Base-by-base conservation (phyloP, 2,113 vertebrate genomes). In the Ploceus nigricollis region DNA sequence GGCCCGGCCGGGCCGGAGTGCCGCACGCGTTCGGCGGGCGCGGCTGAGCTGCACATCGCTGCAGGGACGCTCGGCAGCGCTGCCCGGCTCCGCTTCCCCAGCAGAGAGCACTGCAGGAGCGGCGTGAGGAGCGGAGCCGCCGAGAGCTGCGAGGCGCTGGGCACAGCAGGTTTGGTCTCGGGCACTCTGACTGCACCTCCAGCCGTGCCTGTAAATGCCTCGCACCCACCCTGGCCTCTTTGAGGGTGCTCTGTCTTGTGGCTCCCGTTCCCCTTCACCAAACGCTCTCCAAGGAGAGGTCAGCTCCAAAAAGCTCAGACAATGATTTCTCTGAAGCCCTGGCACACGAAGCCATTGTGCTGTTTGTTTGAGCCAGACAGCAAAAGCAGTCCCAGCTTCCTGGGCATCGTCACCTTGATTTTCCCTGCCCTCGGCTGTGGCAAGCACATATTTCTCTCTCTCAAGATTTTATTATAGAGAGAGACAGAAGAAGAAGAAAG, bases 101-200 rank as follows among this genome's bases (percentile, higher is more conserved):
- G 90, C 96, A 96, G 96, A 82, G 96, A 77, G 96, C 95, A 87
- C 83, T 92, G 40, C 45, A 57, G 50, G 90, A 96, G 80, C 95
- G 31, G 8, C 5, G 27, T 27, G 70, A 3, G 81, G 28, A 77
- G 54, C 75, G 11, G 27, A 81, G 39, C 3, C 42, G 13, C 40
- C 10, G 5, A 2, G 28, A 33, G 82, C 81, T 2, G 19, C 0
- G 53, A 44, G 48, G 23, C 33, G 11, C 11, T 2, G 0, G 27
- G 30, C 48, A 1, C 3, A 1, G 1, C 3, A 22, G 9, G 24
- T 57, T 48, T 37, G 69, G 11, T 42, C 51, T 39, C 35, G 30
- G 2, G 3, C 48, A 8, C 30, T 37, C 76, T 27, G 39, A 3
- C 44, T 48, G 58, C 25, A 3, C 16, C 44, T 44, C 54, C 87